Base-by-base conservation (phyloP, 92 coral and sea anemone genomes). In the Parazoanthus atlanticus region DNA sequence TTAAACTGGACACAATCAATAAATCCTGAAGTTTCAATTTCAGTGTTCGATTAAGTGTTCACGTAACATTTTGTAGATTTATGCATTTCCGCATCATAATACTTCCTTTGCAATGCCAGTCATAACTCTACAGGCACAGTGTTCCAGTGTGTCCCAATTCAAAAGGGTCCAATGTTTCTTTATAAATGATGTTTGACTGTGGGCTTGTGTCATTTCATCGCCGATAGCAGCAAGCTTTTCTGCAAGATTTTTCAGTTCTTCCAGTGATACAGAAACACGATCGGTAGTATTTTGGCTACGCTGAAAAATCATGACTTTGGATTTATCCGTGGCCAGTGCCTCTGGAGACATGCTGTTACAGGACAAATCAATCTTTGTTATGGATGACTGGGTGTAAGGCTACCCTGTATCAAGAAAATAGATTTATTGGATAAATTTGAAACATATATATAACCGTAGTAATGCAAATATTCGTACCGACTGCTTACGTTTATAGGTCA, bases 131-230 rank as follows among this genome's bases (percentile, higher is more conserved):
- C n/a, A 21, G n/a, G 13, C 67, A 61, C 7, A 61, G 26, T 5
- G n/a, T 61, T 61, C 67, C 26, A 61, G 19, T 19, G 8, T 61
- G 26, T 61, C 67, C 67, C 67, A 61, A 23, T 61, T 61, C 26
- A 19, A 21, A 19, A 61, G 69, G 7, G 28, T 61, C n/a, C n/a
- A 61, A 0, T 61, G 10, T 21, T 61, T 19, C 0, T 61, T 23
- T 61, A 61, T 1, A 61, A 61, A 25, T 61, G 69, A 11, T 5
- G 19, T 49, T 30, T 47, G 34, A 78, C 8, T 28, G 65, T 78
- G 34, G 8, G 65, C 47, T 78, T 30, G 82, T 43, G 66, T 43
- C 33, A 78, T 54, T 47, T 78, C 82, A 78, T 78, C 82, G 25
- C 82, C 82, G 38, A 78, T 21, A 47, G 82, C 65, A 46, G 82